Evolutionary conservation across 2,113 vertebrate species (phyloP).

Genomic region (Zootoca vivipara): DNA sequence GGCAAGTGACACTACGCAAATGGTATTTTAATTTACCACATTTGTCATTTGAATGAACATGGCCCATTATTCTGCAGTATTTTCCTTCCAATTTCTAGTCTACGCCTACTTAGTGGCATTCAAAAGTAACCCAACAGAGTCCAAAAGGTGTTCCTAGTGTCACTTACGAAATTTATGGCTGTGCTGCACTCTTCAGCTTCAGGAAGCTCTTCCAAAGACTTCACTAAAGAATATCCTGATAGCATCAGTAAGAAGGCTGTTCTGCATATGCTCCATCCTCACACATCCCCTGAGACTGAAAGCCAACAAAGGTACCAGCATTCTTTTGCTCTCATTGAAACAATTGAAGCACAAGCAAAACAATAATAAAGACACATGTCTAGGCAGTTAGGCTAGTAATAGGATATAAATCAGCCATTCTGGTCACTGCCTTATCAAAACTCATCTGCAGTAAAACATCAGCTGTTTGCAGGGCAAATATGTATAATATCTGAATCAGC

Average conservation of each 20-base stretch:
- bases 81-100: constrained; percentile 11
- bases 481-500: not conserved
- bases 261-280: constrained; percentile 14
- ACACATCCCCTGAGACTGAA: not conserved
- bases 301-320: constrained; percentile 8
- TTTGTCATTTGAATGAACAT: not conserved
- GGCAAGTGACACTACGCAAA: not conserved
- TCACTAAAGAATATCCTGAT: constrained; percentile 35
- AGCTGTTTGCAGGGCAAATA: constrained; percentile 16
- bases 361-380: constrained; percentile 23
- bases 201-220: constrained; percentile 54
- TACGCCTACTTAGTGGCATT: not conserved
- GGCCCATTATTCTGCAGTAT: not conserved
- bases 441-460: not conserved
- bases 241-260: constrained; percentile 39
- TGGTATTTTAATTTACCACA: not conserved
- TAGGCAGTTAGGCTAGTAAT: not conserved
- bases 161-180: not conserved
- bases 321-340: constrained; percentile 38
- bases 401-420: constrained; percentile 2
- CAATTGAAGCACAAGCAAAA: not conserved
- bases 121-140: constrained; percentile 19
- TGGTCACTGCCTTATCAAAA: not conserved
- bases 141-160: constrained; percentile 27
- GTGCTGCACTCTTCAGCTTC: constrained; percentile 17